Evolutionary conservation across 1,140 invertebrate genomes (phyloP).

Genomic region (Lordiphosa collinella): DNA sequence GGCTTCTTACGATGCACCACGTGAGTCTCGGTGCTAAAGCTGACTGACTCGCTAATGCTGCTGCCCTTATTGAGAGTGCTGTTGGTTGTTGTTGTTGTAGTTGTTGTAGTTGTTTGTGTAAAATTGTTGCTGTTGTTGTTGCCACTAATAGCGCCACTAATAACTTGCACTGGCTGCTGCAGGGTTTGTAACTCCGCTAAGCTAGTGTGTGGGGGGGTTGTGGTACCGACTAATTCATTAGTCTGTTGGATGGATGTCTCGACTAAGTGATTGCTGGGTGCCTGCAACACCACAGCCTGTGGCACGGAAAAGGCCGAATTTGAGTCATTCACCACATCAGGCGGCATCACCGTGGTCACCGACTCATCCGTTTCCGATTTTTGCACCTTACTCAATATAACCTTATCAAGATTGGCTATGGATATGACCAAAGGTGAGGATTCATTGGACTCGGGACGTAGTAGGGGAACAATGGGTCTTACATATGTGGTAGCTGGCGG

Average conservation of each 20-base stretch:
- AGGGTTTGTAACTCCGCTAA: neutral
- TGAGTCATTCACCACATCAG: constrained; percentile 34
- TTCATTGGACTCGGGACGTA: constrained; percentile 78
- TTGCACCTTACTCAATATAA: constrained; percentile 76
- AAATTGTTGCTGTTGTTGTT: neutral
- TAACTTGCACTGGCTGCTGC: constrained; percentile 2
- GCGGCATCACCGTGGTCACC: constrained; percentile 13
- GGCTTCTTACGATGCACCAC: constrained; percentile 66
- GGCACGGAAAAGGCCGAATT: constrained; percentile 60
- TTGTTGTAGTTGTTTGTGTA: constrained; percentile 9
- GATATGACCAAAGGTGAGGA: constrained; percentile 79
- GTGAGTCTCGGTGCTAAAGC: constrained; percentile 56
- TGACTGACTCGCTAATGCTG: constrained; percentile 49
- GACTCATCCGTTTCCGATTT: constrained; percentile 38
- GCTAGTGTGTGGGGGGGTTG: neutral
- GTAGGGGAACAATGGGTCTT: constrained; percentile 75
- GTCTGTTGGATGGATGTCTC: neutral
- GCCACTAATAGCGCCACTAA: constrained; percentile 26
- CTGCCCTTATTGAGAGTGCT: constrained; percentile 20
- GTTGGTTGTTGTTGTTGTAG: constrained; percentile 6
- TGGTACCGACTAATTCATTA: neutral
- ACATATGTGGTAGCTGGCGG: constrained; percentile 49
- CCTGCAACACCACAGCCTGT: constrained; percentile 50
- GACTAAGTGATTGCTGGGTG: constrained; percentile 26
- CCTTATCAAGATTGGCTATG: constrained; percentile 79